Evolutionary conservation across 2,797 vertebrate genomes (phyloP).

Genomic region (Pipistrellus pygmaeus): DNA sequence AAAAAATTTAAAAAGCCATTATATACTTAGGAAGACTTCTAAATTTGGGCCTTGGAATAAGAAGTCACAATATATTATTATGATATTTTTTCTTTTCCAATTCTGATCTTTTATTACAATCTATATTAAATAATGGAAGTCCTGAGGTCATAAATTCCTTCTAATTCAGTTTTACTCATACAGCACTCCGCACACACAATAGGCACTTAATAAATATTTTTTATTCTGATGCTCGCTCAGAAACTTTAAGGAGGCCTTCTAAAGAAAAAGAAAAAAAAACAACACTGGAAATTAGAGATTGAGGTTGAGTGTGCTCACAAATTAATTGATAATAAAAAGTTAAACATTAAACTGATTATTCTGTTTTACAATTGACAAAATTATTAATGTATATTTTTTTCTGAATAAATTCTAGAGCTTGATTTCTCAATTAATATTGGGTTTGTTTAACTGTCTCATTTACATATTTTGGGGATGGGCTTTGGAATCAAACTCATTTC

Average conservation of each 20-base stretch:
- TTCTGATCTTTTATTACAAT: not conserved
- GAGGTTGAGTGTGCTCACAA: not conserved
- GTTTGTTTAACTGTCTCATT: not conserved
- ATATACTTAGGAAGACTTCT: constrained; percentile 62
- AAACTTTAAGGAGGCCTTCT: constrained; percentile 19
- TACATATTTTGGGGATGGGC: constrained; percentile 2
- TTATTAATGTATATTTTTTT: constrained; percentile 9
- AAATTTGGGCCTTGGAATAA: constrained; percentile 52
- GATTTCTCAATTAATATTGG: constrained; percentile 17
- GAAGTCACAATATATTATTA: not conserved
- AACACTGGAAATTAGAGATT: constrained; percentile 15
- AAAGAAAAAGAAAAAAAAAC: not conserved
- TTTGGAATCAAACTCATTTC: constrained; percentile 46
- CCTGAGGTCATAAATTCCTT: constrained; percentile 53
- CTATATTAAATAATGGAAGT: not conserved
- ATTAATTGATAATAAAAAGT: constrained; percentile 55
- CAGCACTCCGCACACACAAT: not conserved
- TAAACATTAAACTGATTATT: not conserved
- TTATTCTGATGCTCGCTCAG: not conserved
- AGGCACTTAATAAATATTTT: constrained; percentile 44
- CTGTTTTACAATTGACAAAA: constrained; percentile 31
- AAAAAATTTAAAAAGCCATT: constrained; percentile 29
- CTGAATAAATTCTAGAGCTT: not conserved
- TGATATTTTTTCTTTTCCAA: not conserved
- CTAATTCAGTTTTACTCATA: not conserved